phyloP scores from a whole-genome alignment of 1,140 invertebrate genomes.

The Drosophila bifasciata region DNA sequence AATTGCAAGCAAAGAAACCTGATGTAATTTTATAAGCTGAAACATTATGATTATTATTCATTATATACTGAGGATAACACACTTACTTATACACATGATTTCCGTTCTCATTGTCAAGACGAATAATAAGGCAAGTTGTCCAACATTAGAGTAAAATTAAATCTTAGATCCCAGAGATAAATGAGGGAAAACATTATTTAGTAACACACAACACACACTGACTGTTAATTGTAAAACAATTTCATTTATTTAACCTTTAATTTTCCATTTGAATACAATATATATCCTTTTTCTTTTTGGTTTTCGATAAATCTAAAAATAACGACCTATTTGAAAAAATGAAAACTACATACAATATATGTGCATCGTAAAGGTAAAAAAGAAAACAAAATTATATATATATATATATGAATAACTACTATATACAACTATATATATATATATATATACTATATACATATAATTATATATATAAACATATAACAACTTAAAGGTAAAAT shows the following conservation, averaged over 20 bases:
- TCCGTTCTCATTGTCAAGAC: constrained; percentile 9
- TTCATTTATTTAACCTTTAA: constrained; percentile 63
- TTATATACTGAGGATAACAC: constrained; percentile 42
- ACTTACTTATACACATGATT: constrained; percentile 37
- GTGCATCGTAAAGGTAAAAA: constrained; percentile 62
- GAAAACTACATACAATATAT: constrained; percentile 75
- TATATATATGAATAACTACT: constrained; percentile 64
- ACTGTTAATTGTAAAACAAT: constrained; percentile 84
- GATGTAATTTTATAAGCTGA: constrained; percentile 76
- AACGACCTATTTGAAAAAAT: constrained; percentile 56
- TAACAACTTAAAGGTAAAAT: constrained; percentile 81
- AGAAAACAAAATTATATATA: constrained; percentile 40
- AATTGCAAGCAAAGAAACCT: constrained; percentile 59
- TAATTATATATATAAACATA: constrained; percentile 75
- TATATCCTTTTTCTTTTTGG: constrained; percentile 64
- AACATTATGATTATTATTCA: constrained; percentile 57
- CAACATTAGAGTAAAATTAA: constrained; percentile 48
- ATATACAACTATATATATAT: constrained; percentile 80
- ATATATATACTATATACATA: constrained; percentile 77
- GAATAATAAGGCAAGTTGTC: constrained; percentile 9
- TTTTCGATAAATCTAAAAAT: constrained; percentile 75
- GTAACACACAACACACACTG: constrained; percentile 76
- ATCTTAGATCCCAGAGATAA: no score
- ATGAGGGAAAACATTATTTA: constrained; percentile 40
- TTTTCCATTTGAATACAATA: constrained; percentile 38